Conservation (phyloP, 2,113 vertebrate genomes). For the Apistogramma diplotaenia region DNA sequence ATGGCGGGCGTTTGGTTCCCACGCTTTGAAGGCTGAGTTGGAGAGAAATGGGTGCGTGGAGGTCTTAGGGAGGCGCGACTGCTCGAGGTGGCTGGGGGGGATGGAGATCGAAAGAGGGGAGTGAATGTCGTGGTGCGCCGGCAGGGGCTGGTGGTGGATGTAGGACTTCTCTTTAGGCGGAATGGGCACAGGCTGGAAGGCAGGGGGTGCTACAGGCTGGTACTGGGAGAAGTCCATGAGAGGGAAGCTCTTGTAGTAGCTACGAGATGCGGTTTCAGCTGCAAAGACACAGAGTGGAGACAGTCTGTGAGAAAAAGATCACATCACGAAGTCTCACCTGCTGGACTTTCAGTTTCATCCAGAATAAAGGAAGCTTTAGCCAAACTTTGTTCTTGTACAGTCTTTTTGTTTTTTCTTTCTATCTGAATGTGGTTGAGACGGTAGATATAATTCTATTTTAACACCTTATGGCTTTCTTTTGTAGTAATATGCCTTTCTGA, state of each 20-base stretch:
- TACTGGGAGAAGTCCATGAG: constrained; percentile 77
- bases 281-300: background rate
- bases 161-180: constrained; percentile 77
- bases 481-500: background rate
- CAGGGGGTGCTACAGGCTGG: constrained; percentile 56
- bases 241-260: constrained; percentile 85
- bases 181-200: constrained; percentile 71
- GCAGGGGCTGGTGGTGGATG: constrained; percentile 71
- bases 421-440: background rate
- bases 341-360: background rate
- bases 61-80: constrained; percentile 74
- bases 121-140: constrained; percentile 67
- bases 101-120: constrained; percentile 78
- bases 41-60: constrained; percentile 70
- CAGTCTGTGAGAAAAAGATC: background rate
- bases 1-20: constrained; percentile 71
- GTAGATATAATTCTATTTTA: background rate
- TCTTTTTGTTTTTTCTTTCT: background rate
- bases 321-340: background rate
- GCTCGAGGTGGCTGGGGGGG: constrained; percentile 72
- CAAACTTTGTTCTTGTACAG: background rate
- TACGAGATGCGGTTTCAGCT: constrained; percentile 77
- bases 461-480: background rate
- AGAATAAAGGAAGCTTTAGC: background rate
- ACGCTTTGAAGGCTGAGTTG: constrained; percentile 76